phyloP scores from a whole-genome alignment of 2,797 vertebrate genomes.

The Brachyalestes nurse region DNA sequence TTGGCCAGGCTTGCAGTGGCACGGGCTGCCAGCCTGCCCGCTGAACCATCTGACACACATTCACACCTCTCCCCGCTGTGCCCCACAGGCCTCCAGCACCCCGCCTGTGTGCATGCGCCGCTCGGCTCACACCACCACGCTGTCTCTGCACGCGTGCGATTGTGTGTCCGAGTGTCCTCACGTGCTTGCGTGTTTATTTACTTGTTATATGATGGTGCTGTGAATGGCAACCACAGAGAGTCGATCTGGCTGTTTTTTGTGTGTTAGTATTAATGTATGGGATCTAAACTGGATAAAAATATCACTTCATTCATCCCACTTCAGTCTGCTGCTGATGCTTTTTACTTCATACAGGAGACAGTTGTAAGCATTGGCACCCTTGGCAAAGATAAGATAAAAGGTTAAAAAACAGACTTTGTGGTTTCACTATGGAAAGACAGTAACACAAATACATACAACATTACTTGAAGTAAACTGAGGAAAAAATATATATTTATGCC shows the following conservation, averaged over 20 bases:
- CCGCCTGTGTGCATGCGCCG: slow-evolving; percentile 63
- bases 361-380: too few relatives aligned
- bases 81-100: slow-evolving; percentile 59
- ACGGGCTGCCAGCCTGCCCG: slow-evolving; percentile 83
- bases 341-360: too few relatives aligned
- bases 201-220: slow-evolving; percentile 11
- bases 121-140: slow-evolving; percentile 39
- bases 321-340: too few relatives aligned
- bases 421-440: too few relatives aligned
- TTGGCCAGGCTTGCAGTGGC: slow-evolving; percentile 70
- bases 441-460: too few relatives aligned
- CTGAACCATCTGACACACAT: slow-evolving; percentile 95
- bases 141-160: slow-evolving; percentile 25
- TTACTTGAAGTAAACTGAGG: too few relatives aligned
- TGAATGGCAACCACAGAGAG: not conserved
- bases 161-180: slow-evolving; percentile 31
- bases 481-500: too few relatives aligned
- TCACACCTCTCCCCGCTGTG: slow-evolving; percentile 89
- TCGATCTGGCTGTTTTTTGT: slow-evolving; percentile 10
- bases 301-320: too few relatives aligned
- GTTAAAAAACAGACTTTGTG: too few relatives aligned
- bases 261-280: not conserved
- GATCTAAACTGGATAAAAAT: not conserved
- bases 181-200: not conserved
- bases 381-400: too few relatives aligned